Conservation (phyloP, 2,888 invertebrate species). For the Aphrophora alni region DNA sequence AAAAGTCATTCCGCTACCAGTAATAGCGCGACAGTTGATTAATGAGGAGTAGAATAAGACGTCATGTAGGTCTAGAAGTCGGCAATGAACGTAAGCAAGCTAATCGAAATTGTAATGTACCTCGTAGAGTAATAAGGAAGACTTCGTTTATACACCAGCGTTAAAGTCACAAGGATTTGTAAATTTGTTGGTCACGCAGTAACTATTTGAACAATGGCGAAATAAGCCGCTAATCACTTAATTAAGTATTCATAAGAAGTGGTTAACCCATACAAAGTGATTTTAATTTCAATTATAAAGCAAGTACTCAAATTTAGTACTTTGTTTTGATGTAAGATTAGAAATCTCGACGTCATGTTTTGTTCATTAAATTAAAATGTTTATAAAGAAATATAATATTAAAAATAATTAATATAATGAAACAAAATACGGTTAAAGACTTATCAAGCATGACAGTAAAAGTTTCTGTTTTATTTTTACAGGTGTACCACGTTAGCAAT, state of each 20-base stretch:
- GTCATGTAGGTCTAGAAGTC: neutral
- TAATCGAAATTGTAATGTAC: neutral
- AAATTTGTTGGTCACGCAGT: neutral
- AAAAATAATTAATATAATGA: too few species aligned
- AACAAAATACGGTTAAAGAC: too few species aligned
- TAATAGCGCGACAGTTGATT: conserved; percentile 2
- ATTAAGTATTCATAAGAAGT: neutral
- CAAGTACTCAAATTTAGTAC: too few species aligned
- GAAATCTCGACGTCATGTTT: too few species aligned
- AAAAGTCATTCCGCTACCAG: conserved; percentile 3
- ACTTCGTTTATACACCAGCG: neutral
- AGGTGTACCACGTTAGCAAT: too few species aligned
- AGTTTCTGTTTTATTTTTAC: too few species aligned
- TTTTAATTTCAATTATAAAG: too few species aligned
- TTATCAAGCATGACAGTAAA: too few species aligned
- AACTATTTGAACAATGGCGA: neutral
- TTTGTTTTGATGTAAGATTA: too few species aligned
- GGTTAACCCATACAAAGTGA: neutral
- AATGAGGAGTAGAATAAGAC: neutral
- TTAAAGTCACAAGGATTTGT: neutral
- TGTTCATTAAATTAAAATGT: too few species aligned
- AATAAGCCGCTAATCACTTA: neutral
- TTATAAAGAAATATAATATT: too few species aligned
- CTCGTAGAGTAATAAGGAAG: neutral
- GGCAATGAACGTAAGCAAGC: neutral